Conservation (phyloP, 53 echinoderm and acorn worm genomes). For the Patiria pectinifera region DNA sequence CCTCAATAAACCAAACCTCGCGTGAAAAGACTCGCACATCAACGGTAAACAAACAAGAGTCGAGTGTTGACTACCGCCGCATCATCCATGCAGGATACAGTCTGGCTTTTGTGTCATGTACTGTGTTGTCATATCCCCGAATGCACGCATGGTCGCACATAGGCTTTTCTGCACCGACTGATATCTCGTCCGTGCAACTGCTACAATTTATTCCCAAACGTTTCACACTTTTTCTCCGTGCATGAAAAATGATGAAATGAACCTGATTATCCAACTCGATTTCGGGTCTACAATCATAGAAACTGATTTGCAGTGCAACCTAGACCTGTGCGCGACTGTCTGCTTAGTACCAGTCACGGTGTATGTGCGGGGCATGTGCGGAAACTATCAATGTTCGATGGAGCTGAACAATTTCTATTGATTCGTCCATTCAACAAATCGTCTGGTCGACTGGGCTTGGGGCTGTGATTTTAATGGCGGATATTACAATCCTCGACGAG, state of each 20-base stretch:
- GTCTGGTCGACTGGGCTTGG: not conserved
- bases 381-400: not conserved
- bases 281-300: not conserved
- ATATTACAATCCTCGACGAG: not conserved
- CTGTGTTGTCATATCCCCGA: not conserved
- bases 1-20: too few relatives aligned
- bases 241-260: not conserved
- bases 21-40: too few relatives aligned
- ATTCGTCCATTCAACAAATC: not conserved
- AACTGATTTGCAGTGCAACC: not conserved
- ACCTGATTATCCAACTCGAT: not conserved
- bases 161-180: not conserved
- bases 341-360: not conserved
- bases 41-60: not conserved
- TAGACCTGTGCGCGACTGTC: not conserved
- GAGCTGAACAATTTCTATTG: not conserved
- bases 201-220: too few relatives aligned
- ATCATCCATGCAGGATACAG: not conserved
- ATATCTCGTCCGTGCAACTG: not conserved
- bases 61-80: not conserved
- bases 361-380: not conserved
- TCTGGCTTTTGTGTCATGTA: not conserved
- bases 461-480: not conserved
- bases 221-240: not conserved
- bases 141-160: not conserved